Base-by-base conservation (phyloP, 2,797 vertebrate species). In the Limnodromus scolopaceus region DNA sequence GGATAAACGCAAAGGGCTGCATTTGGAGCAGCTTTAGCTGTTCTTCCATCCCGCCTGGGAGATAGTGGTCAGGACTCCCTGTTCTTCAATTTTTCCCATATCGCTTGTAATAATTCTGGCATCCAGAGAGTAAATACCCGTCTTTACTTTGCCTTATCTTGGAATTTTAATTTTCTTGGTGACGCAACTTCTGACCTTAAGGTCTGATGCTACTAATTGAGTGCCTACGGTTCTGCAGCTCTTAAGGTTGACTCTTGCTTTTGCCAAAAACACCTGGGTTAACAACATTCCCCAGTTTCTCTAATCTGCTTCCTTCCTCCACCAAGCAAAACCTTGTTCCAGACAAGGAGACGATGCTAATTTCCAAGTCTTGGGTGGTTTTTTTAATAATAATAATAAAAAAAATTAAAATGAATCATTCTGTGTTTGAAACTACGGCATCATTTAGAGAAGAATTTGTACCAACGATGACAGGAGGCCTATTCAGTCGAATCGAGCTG, bases 31-130 rank as follows among this genome's bases (percentile, higher is more conserved):
- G 43, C 17, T 57, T 41, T 32, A 32, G 51, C 25, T 23, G 6
- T 18, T 23, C 30, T 17, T 16, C n/a, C n/a, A 6, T 36, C 36
- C 43, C 18, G 32, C 9, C 1, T 5, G 38, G 60, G 16, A 13
- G 51, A 10, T 0, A 15, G 32, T 0, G 10, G 32, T 11, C 54
- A 38, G 74, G 38, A 46, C 46, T 24, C 36, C 58, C 13, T 4
- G 10, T 51, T 41, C 82, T 32, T 58, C 32, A 2, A 5, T 38
- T 45, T 61, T 61, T 41, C 24, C 34, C 30, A 2, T 6, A 20
- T 16, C 2, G 8, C 36, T 84, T 14, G 28, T 38, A 38, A 28
- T 61, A 54, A 46, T 61, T 61, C 28, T 13, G 38, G 28, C n/a
- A 28, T 60, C n/a, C 11, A 7, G 20, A 54, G 39, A 8, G n/a